Conservation (phyloP, 2,113 vertebrate species). For the Heteronetta atricapilla region DNA sequence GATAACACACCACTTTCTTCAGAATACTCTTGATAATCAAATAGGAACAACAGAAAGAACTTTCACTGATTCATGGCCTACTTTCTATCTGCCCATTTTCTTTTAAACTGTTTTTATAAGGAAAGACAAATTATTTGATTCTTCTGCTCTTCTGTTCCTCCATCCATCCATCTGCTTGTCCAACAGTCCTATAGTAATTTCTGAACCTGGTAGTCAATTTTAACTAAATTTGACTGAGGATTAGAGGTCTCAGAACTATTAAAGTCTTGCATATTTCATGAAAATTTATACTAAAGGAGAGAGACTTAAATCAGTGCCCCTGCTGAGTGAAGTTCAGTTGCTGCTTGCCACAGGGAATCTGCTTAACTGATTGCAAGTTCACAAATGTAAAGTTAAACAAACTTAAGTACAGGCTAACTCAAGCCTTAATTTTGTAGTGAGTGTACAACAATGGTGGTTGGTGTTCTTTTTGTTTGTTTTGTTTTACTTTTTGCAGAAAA, state of each 20-base stretch:
- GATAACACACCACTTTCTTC: background rate
- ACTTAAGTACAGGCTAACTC: background rate
- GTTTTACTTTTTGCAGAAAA: background rate
- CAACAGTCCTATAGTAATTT: conserved; percentile 19
- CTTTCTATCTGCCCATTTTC: background rate
- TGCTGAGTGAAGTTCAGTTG: background rate
- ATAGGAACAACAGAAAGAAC: background rate
- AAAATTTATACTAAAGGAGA: conserved; percentile 45
- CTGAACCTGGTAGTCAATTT: conserved; percentile 42
- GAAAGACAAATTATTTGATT: background rate
- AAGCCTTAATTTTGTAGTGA: background rate
- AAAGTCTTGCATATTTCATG: conserved; percentile 1
- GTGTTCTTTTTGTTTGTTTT: background rate
- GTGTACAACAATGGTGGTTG: background rate
- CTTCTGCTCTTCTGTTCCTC: background rate
- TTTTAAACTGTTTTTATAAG: background rate
- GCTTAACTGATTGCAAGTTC: background rate
- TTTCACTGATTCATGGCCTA: background rate
- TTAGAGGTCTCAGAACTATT: conserved; percentile 62
- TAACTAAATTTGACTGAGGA: conserved; percentile 59
- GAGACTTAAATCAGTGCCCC: background rate
- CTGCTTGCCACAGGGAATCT: conserved; percentile 13
- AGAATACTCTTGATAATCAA: background rate
- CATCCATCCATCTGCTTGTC: background rate
- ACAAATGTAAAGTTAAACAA: background rate